Base-by-base conservation (phyloP, 2,797 vertebrate genomes). In the Loris lydekkerianus region DNA sequence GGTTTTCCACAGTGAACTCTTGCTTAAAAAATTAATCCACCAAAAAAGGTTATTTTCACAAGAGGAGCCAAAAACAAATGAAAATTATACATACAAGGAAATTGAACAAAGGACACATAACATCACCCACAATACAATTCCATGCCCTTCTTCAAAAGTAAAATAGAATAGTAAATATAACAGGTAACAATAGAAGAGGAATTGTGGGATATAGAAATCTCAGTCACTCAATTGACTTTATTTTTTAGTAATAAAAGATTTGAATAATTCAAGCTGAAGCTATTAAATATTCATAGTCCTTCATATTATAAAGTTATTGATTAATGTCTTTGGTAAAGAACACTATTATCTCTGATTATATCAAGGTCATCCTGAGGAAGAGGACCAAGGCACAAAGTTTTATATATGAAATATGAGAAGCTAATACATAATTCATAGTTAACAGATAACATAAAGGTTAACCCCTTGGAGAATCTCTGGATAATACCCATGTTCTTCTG, bases 391-490 rank as follows among this genome's bases (percentile, higher is more conserved):
- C n/a, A 93, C 14, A 63, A 60, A 95, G 86, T 98, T 97, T 97
- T 86, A 93, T 95, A 92, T 97, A 96, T 96, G 80, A 98, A 87
- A 80, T 95, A 84, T 89, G 89, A 97, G 89, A 93, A 1, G 96
- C 89, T 97, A 86, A 96, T 96, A 65, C 93, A 91, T 88, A 97
- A 98, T 97, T 98, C 70, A 98, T 97, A 94, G 80, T 86, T 94
- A 97, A 97, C 73, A 97, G 96, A 94, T 95, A 98, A 97, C 93
- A 96, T 97, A 97, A 98, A 98, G 93, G 23, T 96, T 83, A 97
- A 97, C 97, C 97, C 97, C 97, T 97, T 97, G 70, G 97, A 98
- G 97, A 97, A 96, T 96, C 89, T 95, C 89, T 95, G 96, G 88
- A 93, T 97, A 94, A 96, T 96, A 93, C 76, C 73, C 91, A 37